These are phyloP conservation scores for Bufo bufo DNA, from an alignment of 2,113 vertebrate species.

Conservation along the genomic window DNA sequence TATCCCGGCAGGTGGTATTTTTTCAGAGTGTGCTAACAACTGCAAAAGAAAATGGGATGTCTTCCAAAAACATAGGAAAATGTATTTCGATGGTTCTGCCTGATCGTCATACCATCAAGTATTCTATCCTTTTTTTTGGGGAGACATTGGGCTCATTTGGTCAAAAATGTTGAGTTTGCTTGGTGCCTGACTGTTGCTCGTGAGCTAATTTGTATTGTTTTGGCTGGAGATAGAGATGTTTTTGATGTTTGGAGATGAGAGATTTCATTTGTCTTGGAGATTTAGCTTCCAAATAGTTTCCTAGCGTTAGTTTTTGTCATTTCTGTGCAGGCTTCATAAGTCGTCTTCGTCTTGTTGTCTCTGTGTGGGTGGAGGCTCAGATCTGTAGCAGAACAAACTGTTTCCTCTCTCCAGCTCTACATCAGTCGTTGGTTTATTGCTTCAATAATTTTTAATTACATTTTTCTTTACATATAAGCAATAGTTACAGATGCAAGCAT, in stretches of 20 bases:
- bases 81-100: background rate
- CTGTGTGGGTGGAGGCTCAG: conserved; percentile 9
- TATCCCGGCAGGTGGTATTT: background rate
- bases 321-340: background rate
- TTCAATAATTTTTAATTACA: background rate
- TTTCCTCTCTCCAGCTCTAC: background rate
- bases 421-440: background rate
- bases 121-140: background rate
- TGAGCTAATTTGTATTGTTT: background rate
- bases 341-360: background rate
- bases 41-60: background rate
- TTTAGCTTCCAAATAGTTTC: background rate
- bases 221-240: background rate
- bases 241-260: background rate
- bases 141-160: no score
- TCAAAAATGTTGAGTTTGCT: background rate
- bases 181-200: background rate
- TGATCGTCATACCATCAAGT: background rate
- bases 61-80: background rate
- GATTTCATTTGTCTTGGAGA: background rate
- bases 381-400: conserved; percentile 4
- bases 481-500: background rate
- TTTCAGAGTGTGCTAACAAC: background rate
- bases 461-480: background rate
- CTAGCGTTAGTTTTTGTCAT: background rate